phyloP scores from a whole-genome alignment of 2,113 vertebrate genomes.

The Megaleporinus macrocephalus region DNA sequence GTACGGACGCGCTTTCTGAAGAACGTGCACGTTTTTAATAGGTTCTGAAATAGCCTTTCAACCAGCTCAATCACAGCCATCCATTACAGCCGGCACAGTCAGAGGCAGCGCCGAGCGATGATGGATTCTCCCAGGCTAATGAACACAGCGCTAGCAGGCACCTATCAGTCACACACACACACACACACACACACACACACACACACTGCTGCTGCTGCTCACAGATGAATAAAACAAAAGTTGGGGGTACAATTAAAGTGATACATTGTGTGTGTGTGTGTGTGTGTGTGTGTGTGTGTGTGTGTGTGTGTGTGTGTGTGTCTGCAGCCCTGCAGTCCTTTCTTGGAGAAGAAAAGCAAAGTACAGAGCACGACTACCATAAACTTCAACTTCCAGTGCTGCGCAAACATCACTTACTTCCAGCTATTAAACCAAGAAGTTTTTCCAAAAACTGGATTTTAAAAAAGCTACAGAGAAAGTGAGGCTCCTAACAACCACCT shows the following conservation, averaged over 20 bases:
- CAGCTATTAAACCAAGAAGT: too few species aligned
- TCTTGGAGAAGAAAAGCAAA: too few species aligned
- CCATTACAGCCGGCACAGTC: constrained; percentile 67
- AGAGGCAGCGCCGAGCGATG: constrained; percentile 54
- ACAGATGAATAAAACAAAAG: constrained; percentile 75
- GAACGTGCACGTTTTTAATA: constrained; percentile 38
- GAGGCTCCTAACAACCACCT: too few species aligned
- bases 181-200: too few species aligned
- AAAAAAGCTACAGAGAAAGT: too few species aligned
- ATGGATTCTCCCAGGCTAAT: constrained; percentile 79
- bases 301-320: too few species aligned
- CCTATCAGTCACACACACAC: constrained; percentile 74
- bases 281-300: too few species aligned
- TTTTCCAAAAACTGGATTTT: too few species aligned
- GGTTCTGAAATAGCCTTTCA: constrained; percentile 29
- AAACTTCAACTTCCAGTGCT: too few species aligned
- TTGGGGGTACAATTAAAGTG: constrained; percentile 74
- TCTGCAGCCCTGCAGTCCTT: too few species aligned
- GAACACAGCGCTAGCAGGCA: constrained; percentile 76
- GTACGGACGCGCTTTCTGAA: constrained; percentile 21
- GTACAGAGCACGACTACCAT: too few species aligned
- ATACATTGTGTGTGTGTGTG: constrained; percentile 68
- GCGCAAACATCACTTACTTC: too few species aligned
- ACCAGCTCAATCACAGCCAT: constrained; percentile 59
- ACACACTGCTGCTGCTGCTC: constrained; percentile 77